Percentiles rank a stretch among this genome's conserved stretches.
Conservation (phyloP, 2,113 vertebrate species). For the Loxodonta africana region DNA sequence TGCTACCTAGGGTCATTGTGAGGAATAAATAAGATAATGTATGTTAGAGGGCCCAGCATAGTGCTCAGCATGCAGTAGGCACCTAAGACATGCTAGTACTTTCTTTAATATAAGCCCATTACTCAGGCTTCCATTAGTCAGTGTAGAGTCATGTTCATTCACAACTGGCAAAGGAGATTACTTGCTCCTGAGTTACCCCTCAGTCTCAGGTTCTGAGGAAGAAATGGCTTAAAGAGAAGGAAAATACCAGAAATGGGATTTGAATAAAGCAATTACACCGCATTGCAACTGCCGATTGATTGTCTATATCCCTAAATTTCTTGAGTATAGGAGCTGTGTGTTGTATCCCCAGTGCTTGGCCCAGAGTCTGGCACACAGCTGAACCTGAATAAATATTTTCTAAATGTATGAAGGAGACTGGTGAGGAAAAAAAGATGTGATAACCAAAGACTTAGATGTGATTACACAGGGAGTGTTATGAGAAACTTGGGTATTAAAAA, state of each 20-base stretch:
- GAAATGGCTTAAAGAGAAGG: constrained; percentile 6
- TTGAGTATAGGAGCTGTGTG: neutral
- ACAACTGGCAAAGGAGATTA: neutral
- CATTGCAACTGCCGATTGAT: neutral
- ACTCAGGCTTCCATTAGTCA: neutral
- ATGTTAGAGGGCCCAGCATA: neutral
- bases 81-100: neutral
- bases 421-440: neutral
- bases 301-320: neutral
- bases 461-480: neutral
- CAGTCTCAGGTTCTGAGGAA: neutral
- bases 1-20: neutral
- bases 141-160: neutral
- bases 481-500: neutral
- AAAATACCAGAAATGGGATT: neutral
- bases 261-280: neutral
- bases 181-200: neutral
- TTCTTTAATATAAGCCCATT: neutral
- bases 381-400: neutral
- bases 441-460: neutral
- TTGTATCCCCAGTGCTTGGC: neutral
- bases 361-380: neutral
- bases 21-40: neutral
- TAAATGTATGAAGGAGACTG: neutral
- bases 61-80: neutral